Evolutionary conservation across 2,888 invertebrate species (phyloP).

Genomic region (Metopia argyrocephala): DNA sequence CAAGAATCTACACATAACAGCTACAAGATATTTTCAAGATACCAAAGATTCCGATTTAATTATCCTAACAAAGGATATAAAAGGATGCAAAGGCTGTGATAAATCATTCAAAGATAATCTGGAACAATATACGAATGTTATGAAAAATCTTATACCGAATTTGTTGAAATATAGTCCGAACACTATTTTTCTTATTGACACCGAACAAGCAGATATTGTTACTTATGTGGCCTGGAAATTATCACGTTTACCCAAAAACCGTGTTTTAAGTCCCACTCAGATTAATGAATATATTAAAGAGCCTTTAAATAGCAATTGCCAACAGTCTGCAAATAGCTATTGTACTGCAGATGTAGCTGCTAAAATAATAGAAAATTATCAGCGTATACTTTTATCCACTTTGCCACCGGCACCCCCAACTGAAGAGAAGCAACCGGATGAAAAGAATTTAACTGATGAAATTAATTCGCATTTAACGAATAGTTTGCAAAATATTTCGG

Average conservation of each 20-base stretch:
- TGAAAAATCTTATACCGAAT: slow-evolving; percentile 34
- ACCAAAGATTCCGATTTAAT: slow-evolving; percentile 49
- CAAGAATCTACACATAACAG: slow-evolving; percentile 13
- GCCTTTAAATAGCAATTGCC: neutral
- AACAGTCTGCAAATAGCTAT: neutral
- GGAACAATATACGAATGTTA: slow-evolving; percentile 28
- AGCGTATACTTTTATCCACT: neutral
- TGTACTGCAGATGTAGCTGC: slow-evolving; percentile 24
- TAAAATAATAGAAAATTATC: slow-evolving; percentile 25
- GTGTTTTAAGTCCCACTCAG: slow-evolving; percentile 17
- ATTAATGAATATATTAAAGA: slow-evolving; percentile 1
- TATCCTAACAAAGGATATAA: slow-evolving; percentile 40
- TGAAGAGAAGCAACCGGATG: neutral
- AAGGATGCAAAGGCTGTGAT: neutral
- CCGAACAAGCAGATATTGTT: slow-evolving; percentile 38
- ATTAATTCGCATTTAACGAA: slow-evolving; percentile 5
- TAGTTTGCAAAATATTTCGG: neutral
- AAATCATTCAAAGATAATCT: neutral
- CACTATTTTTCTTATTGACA: slow-evolving; percentile 44
- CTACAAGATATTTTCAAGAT: slow-evolving; percentile 44
- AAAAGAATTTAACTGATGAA: neutral
- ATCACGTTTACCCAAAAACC: slow-evolving; percentile 31
- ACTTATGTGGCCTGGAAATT: slow-evolving; percentile 41
- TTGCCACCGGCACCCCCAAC: neutral
- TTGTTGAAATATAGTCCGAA: slow-evolving; percentile 49